Conservation (phyloP, 2,888 invertebrate genomes). For the Myathropa florea region DNA sequence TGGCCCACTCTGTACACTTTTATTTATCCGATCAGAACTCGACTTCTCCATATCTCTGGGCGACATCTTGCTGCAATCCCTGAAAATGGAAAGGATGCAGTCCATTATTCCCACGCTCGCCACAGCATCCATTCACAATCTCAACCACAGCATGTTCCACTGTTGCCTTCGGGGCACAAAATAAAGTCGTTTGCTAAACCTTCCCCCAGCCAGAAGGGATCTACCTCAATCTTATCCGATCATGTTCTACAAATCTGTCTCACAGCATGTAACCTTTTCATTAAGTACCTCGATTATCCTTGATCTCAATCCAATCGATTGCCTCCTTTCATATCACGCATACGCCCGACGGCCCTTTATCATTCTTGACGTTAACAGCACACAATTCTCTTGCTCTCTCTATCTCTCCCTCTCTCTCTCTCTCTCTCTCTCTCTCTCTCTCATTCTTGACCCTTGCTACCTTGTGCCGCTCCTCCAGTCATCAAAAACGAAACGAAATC, state of each 20-base stretch:
- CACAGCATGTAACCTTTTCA: neutral
- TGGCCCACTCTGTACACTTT: no score
- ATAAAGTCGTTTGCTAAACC: neutral
- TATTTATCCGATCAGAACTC: neutral
- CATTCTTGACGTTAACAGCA: neutral
- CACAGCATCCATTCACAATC: no score
- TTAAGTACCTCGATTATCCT: constrained; percentile 1
- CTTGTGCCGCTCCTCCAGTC: no score
- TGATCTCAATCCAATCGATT: constrained; percentile 31
- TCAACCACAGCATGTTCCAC: no score
- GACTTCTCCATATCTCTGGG: neutral
- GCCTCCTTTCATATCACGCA: constrained; percentile 27
- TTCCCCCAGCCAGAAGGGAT: neutral
- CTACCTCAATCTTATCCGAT: neutral
- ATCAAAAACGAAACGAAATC: neutral
- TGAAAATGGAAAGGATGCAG: neutral
- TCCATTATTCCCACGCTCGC: neutral
- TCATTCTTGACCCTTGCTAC: no score
- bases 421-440: no score
- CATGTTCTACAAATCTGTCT: neutral
- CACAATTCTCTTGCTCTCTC: neutral
- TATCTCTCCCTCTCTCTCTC: no score
- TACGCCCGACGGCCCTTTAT: constrained; percentile 4
- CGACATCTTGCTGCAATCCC: neutral
- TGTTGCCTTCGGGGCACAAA: no score